A percentile compares a stretch with the other conserved stretches of the same genome.
Conservation (phyloP, 2,797 vertebrate species). For the Merluccius polli region DNA sequence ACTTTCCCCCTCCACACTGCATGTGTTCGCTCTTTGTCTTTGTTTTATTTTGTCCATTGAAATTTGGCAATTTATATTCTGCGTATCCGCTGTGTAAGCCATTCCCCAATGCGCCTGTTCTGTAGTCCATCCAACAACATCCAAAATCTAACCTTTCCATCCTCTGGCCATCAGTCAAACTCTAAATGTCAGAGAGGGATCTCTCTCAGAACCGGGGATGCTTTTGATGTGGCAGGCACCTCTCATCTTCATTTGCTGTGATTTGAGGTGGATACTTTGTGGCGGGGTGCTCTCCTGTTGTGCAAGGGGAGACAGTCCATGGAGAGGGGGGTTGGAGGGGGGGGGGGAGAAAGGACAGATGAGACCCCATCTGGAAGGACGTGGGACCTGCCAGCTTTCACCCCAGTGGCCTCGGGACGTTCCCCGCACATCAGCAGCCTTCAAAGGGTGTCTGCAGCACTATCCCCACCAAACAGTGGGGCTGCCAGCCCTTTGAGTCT, state of each 20-base stretch:
- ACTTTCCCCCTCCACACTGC: constrained; percentile 4
- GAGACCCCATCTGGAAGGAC: constrained; percentile 69
- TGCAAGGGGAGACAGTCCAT: constrained; percentile 30
- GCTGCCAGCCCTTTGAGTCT: constrained; percentile 46
- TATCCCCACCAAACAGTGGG: constrained; percentile 43
- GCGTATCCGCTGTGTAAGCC: neutral
- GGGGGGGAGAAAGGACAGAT: constrained; percentile 12
- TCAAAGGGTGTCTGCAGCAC: constrained; percentile 61
- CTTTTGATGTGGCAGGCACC: constrained; percentile 56
- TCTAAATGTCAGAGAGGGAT: constrained; percentile 67
- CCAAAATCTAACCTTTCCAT: constrained; percentile 67
- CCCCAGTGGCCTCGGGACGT: constrained; percentile 50
- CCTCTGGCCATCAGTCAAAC: constrained; percentile 57
- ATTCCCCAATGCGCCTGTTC: constrained; percentile 21
- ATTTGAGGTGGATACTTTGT: constrained; percentile 42
- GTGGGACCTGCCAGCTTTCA: constrained; percentile 60
- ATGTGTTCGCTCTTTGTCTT: constrained; percentile 9
- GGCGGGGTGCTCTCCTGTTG: constrained; percentile 38
- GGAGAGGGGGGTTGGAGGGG: constrained; percentile 16
- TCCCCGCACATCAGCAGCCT: constrained; percentile 59
- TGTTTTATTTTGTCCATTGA: constrained; percentile 26
- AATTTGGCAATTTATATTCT: constrained; percentile 38
- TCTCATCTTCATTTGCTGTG: constrained; percentile 55
- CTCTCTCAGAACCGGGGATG: constrained; percentile 51
- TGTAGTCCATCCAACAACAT: constrained; percentile 54